Percentiles rank a stretch among this genome's conserved stretches.
Conservation (phyloP, 2,113 vertebrate genomes). For the Cygnus buccinator region DNA sequence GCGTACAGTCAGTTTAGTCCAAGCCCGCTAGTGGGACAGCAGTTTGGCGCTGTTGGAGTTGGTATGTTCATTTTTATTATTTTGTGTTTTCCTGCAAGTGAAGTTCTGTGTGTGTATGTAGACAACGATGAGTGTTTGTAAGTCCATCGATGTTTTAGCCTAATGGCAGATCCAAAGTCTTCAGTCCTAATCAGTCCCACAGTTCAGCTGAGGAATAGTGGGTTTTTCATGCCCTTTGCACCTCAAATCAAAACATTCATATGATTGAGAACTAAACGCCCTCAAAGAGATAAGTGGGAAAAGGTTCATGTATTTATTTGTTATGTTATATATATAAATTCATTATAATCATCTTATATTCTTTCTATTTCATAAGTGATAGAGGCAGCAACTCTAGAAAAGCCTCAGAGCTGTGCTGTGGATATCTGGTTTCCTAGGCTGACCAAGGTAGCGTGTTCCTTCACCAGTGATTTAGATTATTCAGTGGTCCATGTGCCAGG, state of each 20-base stretch:
- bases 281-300: background rate
- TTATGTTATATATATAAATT: background rate
- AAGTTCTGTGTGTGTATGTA: background rate
- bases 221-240: background rate
- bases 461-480: background rate
- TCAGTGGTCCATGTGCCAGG: accelerated
- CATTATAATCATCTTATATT: background rate
- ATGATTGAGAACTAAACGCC: background rate
- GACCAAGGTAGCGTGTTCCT: background rate
- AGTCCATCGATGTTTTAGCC: background rate
- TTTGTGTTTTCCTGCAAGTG: background rate
- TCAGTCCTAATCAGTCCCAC: background rate
- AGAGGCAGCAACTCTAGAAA: background rate
- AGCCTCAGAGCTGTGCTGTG: background rate
- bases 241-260: background rate
- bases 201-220: background rate
- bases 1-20: slow-evolving; percentile 91
- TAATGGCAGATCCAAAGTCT: background rate
- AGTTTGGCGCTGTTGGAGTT: slow-evolving; percentile 85
- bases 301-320: background rate
- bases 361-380: background rate
- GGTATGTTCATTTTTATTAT: slow-evolving; percentile 75
- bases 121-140: background rate
- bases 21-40: slow-evolving; percentile 84
- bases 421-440: background rate